Evolutionary conservation across 2,113 vertebrate species (phyloP).

Genomic region (Thymallus thymallus): DNA sequence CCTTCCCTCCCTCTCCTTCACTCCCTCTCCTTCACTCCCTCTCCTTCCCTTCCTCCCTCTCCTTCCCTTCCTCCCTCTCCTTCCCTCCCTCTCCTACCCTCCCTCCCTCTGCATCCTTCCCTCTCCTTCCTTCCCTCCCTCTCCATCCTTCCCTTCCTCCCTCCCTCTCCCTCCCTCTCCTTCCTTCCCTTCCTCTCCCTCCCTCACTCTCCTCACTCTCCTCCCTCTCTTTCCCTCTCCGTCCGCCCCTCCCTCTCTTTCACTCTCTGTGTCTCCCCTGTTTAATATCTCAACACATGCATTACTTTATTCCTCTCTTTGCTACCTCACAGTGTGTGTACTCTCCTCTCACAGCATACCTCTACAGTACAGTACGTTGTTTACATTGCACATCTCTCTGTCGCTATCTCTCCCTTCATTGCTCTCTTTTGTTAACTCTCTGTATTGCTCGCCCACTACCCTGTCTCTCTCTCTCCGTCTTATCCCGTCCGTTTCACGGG

Average conservation of each 20-base stretch:
- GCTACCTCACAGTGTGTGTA: not conserved
- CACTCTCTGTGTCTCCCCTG: not conserved
- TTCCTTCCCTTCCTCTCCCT: not conserved
- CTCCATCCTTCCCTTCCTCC: not conserved
- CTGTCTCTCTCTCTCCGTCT: slow-evolving; percentile 3
- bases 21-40: too few relatives aligned
- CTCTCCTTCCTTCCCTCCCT: too few relatives aligned
- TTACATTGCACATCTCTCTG: not conserved
- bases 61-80: too few relatives aligned
- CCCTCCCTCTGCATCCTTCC: too few relatives aligned
- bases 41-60: too few relatives aligned
- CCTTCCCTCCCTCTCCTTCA: too few relatives aligned
- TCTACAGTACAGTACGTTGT: slow-evolving; percentile 3
- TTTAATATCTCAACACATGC: not conserved
- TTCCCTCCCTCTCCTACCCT: too few relatives aligned
- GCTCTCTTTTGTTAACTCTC: slow-evolving; percentile 4
- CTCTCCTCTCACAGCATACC: not conserved
- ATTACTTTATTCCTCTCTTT: not conserved
- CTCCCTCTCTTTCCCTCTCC: not conserved
- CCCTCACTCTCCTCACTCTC: too few relatives aligned
- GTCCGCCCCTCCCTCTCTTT: not conserved
- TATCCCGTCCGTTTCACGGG: slow-evolving; percentile 66
- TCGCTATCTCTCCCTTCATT: not conserved
- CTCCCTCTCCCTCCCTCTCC: not conserved
- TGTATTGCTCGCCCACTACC: not conserved